Conservation (phyloP, 2,888 invertebrate genomes). For the Polietes domitor region DNA sequence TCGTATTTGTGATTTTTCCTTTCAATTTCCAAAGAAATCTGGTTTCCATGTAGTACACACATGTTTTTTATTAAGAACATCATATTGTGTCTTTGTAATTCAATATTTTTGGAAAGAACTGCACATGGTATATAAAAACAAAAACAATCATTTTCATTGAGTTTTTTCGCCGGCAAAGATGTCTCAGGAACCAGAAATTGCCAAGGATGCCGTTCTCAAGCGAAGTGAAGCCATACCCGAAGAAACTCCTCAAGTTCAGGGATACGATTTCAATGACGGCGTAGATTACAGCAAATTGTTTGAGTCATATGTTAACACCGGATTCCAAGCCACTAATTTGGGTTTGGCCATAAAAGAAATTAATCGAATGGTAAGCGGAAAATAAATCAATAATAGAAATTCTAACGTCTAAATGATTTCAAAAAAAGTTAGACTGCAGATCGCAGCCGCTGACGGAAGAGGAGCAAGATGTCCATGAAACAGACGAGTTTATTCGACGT, state of each 20-base stretch:
- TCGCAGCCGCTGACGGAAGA: conserved; percentile 86
- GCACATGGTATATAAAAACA: conserved; percentile 35
- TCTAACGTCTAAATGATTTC: conserved; percentile 14
- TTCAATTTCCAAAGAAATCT: too few species aligned
- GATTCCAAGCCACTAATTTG: conserved; percentile 99
- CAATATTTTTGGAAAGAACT: too few species aligned
- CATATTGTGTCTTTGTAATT: too few species aligned
- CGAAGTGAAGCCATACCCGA: conserved; percentile 86
- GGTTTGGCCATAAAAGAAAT: conserved; percentile 95
- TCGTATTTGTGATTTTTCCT: too few species aligned
- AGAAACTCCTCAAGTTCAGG: conserved; percentile 87
- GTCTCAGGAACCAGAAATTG: conserved; percentile 81
- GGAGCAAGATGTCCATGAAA: conserved; percentile 85
- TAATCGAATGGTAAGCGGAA: conserved; percentile 89
- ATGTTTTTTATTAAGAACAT: too few species aligned
- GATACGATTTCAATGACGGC: conserved; percentile 96
- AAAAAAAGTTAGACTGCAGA: conserved; percentile 85
- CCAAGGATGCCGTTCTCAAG: conserved; percentile 87
- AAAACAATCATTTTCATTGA: conserved; percentile 22
- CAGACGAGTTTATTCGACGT: conserved; percentile 90
- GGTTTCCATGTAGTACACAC: too few species aligned
- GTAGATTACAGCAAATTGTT: conserved; percentile 92
- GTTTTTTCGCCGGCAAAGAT: conserved; percentile 61
- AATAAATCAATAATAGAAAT: too few species aligned
- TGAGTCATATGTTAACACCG: conserved; percentile 89